phyloP scores from a whole-genome alignment of 2,888 invertebrate species.

The Dione vanillae region DNA sequence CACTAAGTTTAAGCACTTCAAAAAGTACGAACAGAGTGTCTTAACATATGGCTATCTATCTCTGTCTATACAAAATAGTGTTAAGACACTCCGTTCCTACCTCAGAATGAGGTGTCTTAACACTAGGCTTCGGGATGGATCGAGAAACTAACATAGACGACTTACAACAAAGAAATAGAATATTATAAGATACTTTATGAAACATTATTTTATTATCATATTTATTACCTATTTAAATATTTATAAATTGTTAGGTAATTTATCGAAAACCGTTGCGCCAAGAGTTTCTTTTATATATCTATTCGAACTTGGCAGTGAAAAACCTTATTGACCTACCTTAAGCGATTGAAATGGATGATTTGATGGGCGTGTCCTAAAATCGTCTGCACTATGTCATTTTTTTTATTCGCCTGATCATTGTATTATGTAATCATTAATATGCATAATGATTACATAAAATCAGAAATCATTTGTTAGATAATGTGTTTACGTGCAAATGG shows the following conservation, averaged over 20 bases:
- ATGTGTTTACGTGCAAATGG: no score
- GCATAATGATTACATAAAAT: background rate
- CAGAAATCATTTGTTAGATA: no score
- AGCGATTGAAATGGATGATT: constrained; percentile 49
- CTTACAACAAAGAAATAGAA: no score
- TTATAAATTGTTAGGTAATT: constrained; percentile 33
- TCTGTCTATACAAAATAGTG: no score
- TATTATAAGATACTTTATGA: background rate
- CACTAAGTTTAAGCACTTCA: no score
- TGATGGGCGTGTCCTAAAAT: constrained; percentile 35
- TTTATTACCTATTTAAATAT: constrained; percentile 21
- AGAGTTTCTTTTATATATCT: constrained; percentile 17
- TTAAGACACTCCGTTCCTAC: no score
- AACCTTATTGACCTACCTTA: constrained; percentile 64
- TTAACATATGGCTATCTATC: no score
- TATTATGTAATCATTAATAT: background rate
- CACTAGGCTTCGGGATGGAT: no score
- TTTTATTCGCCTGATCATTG: background rate
- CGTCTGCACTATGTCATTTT: background rate
- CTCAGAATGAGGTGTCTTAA: no score
- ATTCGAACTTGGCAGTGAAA: constrained; percentile 57
- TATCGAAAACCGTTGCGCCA: constrained; percentile 15
- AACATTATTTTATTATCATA: background rate
- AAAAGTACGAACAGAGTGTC: no score
- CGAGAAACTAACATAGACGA: background rate